Base-by-base conservation (phyloP, 2,888 invertebrate genomes). In the Ferrisia virgata region DNA sequence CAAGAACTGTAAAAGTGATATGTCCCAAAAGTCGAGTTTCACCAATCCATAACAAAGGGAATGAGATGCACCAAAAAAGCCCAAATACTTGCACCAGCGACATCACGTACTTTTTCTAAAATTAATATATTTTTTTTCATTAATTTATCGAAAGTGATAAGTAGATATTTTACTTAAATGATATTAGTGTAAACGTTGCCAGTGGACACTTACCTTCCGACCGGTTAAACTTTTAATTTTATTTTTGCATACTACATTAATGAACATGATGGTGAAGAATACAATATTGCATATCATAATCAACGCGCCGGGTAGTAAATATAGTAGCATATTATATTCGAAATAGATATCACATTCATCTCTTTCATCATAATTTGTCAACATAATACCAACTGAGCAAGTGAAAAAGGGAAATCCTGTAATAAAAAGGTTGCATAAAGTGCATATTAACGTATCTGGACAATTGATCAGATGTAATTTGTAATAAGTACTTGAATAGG, bases 61-160 rank as follows among this genome's bases (percentile, higher is more conserved):
- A 82, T 1, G 69, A 13, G 1, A 82, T 39, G 36, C 82, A 82
- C 82, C 82, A 82, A 18, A 36, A 33, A 28, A 69, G 18, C 31
- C 69, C 58, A n/a, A 82, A 82, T 40, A 82, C 82, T 69, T 82
- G 82, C 2, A 64, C 69, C 28, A 82, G 22, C 4, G 82, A 58
- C 69, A 82, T 33, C 0, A 82, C 40, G 28, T 69, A 64, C 22
- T 76, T 76, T 36, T 36, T 76, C 72, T 76, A 18, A 76, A 36
- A 76, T 36, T 36, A 22, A 6, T 31, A 18, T 18, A 11, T 36
- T 0, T 18, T 72, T 72, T 36, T 31, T 69, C 8, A 25, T 25
- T 11, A n/a, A n/a, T n/a, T n/a, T n/a, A n/a, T n/a, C n/a, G n/a
- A n/a, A n/a, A n/a, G n/a, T n/a, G n/a, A n/a, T n/a, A n/a, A n/a